Evolutionary conservation across 1,140 invertebrate genomes (phyloP).

Genomic region (Ditylenchus dipsaci): DNA sequence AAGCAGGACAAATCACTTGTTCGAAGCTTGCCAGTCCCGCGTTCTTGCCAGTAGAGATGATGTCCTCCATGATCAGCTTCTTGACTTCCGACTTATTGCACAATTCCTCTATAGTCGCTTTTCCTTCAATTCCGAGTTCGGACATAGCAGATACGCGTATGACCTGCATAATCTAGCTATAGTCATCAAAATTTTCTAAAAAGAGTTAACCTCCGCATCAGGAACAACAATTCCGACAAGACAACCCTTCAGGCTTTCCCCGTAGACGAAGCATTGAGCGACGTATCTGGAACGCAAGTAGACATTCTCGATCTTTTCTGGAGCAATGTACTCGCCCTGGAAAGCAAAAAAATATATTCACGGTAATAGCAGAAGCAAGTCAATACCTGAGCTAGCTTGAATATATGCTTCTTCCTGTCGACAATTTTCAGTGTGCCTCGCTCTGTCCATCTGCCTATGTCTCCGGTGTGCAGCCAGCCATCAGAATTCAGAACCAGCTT

Average conservation of each 20-base stretch:
- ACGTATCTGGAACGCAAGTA: conserved; percentile 60
- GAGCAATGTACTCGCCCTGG: conserved; percentile 65
- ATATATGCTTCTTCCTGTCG: conserved; percentile 64
- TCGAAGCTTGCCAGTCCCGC: conserved; percentile 89
- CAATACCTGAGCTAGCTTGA: conserved; percentile 62
- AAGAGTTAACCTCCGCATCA: conserved; percentile 73
- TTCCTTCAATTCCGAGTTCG: conserved; percentile 47
- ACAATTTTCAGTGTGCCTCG: conserved; percentile 63
- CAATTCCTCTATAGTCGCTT: conserved; percentile 74
- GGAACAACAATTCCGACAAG: conserved; percentile 89
- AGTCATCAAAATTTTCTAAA: neutral
- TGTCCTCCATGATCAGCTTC: conserved; percentile 80
- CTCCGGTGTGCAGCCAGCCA: conserved; percentile 59
- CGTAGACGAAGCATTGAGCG: conserved; percentile 62
- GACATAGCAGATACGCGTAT: neutral
- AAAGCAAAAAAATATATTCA: conserved; percentile 17
- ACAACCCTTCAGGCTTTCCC: conserved; percentile 71
- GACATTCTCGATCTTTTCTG: conserved; percentile 65
- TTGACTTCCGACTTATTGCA: conserved; percentile 80
- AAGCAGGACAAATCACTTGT: conserved; percentile 65
- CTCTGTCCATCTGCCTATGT: conserved; percentile 58
- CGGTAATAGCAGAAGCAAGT: neutral
- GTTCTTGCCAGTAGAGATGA: conserved; percentile 78
- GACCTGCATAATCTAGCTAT: neutral
- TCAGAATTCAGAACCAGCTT: conserved; percentile 60